Evolutionary conservation across 2,797 vertebrate genomes (phyloP), one percentile per base, ranked within the genome.

Genomic region (Notolabrus celidotus): DNA sequence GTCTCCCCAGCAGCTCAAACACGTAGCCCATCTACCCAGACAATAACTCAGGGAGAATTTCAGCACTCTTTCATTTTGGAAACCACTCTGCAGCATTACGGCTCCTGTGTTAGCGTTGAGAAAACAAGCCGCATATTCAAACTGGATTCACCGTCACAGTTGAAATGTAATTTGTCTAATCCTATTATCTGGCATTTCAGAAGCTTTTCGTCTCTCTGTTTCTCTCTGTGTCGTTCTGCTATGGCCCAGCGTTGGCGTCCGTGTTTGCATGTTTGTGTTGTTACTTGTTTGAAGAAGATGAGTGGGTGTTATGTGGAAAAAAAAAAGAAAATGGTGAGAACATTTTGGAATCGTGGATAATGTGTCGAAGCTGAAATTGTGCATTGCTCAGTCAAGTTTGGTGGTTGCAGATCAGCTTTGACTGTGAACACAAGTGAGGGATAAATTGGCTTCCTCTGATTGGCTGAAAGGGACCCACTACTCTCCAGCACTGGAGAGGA

Each of bases 131-230:
- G 17, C 69, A 53, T 71, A 82, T 77, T 70, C 77, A 85, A 88
- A 84, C 70, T 64, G 86, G 73, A 90, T 87, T 85, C 80, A 82
- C 67, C 71, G 85, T 89, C 83, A 90, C 88, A 82, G 84, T 50
- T 79, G 72, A 88, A 92, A 92, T 91, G 86, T 86, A 84, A 90
- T 92, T 91, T 86, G 80, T 90, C 77, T 93, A 91, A 92, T 93
- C 89, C 88, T 84, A 80, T 91, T 90, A 91, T 89, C 80, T 71
- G 80, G 38, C 50, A 19, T 67, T 87, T 72, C 84, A 74, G 81
- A 80, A 65, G 65, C 71, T 82, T n/a, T 76, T 82, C 52, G 85
- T 83, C 79, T 83, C 77, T 85, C 79, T 74, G 77, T 57, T 68
- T 77, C 65, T 71, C 64, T 67, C 70, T 71, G 53, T 36, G 5